These are phyloP conservation scores for Clusia tigrina DNA, from an alignment of 2,888 invertebrate genomes.

Conservation along the genomic window DNA sequence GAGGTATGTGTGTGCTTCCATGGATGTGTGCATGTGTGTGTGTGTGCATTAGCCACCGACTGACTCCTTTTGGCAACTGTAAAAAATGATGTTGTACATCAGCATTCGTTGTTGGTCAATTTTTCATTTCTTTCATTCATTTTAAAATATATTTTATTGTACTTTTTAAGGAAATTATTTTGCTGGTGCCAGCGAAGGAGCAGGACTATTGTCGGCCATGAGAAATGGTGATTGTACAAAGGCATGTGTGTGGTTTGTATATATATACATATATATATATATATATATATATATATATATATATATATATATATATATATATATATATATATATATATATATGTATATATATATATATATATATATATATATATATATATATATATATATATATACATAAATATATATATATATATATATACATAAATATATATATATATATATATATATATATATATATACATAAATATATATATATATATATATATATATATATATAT, in stretches of 20 bases:
- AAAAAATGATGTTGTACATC: not conserved
- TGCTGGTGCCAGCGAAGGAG: not conserved
- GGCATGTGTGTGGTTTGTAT: no score
- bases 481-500: no score
- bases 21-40: not conserved
- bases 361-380: no score
- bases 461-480: no score
- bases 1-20: not conserved
- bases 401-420: no score
- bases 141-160: constrained; percentile 1
- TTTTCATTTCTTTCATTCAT: constrained; percentile 7
- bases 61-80: not conserved
- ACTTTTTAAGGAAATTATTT: not conserved
- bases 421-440: no score
- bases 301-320: no score
- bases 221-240: constrained; percentile 29
- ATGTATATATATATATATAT: no score
- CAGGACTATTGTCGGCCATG: constrained; percentile 23
- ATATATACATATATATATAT: not conserved
- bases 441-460: no score
- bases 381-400: no score
- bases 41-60: not conserved
- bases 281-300: no score
- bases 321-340: no score
- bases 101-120: not conserved